Evolutionary conservation across 1,140 invertebrate species (phyloP), one percentile per base, ranked within the genome.

Genomic region (Polypedilum pembai): DNA sequence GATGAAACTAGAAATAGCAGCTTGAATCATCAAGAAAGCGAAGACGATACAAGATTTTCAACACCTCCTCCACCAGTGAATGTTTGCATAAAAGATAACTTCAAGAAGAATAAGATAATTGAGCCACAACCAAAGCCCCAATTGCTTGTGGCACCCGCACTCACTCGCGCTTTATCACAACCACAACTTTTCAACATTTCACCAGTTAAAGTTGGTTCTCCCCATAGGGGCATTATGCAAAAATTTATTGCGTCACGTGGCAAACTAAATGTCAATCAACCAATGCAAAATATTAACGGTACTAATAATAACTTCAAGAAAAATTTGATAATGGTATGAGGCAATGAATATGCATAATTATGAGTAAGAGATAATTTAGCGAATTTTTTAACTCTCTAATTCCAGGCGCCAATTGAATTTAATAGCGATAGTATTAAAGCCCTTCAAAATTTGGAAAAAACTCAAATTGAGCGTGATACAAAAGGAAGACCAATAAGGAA

Each of bases 171-270:
- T 1, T 85, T 87, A 1, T 87, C 87, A 3, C 87, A 86, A 1
- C 87, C 87, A 0, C 86, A 88, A 15, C 83, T 86, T 73, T 77
- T 85, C 76, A 81, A 76, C 73, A 84, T 78, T 24, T 74, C 87
- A 41, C 84, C 86, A 66, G 88, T 88, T 74, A 85, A 87, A 0
- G 86, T 85, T 0, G 84, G 83, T 74, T 85, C 84, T 0, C 85
- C 85, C n/a, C 88, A 89, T 72, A 89, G 88, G 78, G 89, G 89
- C 0, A 84, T 92, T 41, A 92, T 92, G 91, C 89, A 92, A 77
- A 86, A 90, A 75, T 92, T 92, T 77, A 86, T 92, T 73, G 88
- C 89, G 8, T 90, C 88, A 5, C 87, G 89, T 21, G 91, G 90
- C 18, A 90, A 88, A 77, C 78, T 91, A 75, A 80, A 81, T 73